phyloP scores from a whole-genome alignment of 2,888 invertebrate species.

The Synanthedon andrenaeformis region DNA sequence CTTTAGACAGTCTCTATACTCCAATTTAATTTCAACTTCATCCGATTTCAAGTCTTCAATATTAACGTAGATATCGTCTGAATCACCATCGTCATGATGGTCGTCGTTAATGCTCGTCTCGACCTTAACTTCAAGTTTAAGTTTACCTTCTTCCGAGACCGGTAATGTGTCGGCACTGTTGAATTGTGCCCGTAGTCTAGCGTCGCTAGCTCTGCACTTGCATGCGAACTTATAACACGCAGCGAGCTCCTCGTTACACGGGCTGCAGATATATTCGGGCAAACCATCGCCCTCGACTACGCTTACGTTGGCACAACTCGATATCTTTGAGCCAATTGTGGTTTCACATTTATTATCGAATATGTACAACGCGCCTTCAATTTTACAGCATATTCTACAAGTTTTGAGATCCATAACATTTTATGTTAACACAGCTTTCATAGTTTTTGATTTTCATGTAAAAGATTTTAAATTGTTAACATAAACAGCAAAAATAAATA shows the following conservation, averaged over 20 bases:
- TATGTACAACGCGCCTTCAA: conserved; percentile 25
- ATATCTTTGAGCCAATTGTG: conserved; percentile 26
- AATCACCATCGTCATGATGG: conserved; percentile 9
- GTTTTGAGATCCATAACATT: conserved; percentile 23
- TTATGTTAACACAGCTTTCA: neutral
- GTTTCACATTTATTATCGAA: conserved; percentile 19
- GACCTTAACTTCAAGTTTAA: conserved; percentile 27
- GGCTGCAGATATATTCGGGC: conserved; percentile 29
- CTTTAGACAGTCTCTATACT: neutral
- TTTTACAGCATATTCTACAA: conserved; percentile 40
- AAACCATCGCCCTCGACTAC: conserved; percentile 34
- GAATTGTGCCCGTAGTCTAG: conserved; percentile 21
- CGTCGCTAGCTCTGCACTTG: conserved; percentile 41
- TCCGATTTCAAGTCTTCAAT: neutral
- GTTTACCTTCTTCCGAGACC: conserved; percentile 6
- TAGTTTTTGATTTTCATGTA: no score
- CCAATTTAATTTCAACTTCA: conserved; percentile 1
- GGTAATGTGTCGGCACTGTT: neutral
- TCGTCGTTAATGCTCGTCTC: conserved; percentile 19
- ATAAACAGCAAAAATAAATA: no score
- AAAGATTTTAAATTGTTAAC: no score
- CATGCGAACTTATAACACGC: conserved; percentile 33
- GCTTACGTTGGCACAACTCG: conserved; percentile 30
- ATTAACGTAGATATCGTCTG: conserved; percentile 1
- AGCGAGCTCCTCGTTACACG: conserved; percentile 29